phyloP scores from a whole-genome alignment of 2,113 vertebrate species.

The Neotoma lepida region DNA sequence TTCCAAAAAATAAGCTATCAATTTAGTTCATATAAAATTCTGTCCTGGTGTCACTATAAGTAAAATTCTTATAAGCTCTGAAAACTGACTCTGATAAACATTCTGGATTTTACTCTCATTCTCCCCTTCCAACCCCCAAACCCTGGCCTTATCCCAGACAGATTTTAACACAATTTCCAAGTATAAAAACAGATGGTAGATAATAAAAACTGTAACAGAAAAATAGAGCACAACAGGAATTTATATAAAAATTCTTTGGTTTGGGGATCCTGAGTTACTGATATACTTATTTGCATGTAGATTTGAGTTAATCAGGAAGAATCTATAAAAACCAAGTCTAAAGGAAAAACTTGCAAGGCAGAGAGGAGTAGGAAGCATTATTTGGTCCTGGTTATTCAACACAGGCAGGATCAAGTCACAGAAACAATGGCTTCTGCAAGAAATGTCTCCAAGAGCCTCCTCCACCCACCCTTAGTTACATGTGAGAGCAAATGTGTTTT shows the following conservation, averaged over 20 bases:
- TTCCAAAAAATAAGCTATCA: slow-evolving; percentile 37
- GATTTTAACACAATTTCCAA: slow-evolving; percentile 37
- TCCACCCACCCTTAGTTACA: not conserved
- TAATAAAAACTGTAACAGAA: slow-evolving; percentile 25
- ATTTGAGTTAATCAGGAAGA: slow-evolving; percentile 25
- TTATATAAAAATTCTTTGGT: slow-evolving; percentile 31
- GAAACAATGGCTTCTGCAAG: slow-evolving; percentile 30
- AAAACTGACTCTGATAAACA: slow-evolving; percentile 20
- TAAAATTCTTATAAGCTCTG: slow-evolving; percentile 44
- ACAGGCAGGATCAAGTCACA: not conserved
- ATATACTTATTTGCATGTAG: not conserved
- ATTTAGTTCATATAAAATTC: slow-evolving; percentile 42
- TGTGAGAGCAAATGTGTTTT: slow-evolving; percentile 36
- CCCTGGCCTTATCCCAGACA: not conserved
- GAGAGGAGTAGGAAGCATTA: not conserved
- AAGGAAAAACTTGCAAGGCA: not conserved
- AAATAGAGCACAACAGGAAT: not conserved
- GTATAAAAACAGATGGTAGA: slow-evolving; percentile 26
- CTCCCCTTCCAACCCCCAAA: no score
- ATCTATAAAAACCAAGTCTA: not conserved
- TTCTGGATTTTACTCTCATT: not conserved
- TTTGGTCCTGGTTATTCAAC: slow-evolving; percentile 47
- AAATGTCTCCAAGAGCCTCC: slow-evolving; percentile 5
- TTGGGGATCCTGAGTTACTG: slow-evolving; percentile 3
- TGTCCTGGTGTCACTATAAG: slow-evolving; percentile 40